These are phyloP conservation scores for Myotis davidii DNA, from an alignment of 2,113 vertebrate species.

Conservation along the genomic window DNA sequence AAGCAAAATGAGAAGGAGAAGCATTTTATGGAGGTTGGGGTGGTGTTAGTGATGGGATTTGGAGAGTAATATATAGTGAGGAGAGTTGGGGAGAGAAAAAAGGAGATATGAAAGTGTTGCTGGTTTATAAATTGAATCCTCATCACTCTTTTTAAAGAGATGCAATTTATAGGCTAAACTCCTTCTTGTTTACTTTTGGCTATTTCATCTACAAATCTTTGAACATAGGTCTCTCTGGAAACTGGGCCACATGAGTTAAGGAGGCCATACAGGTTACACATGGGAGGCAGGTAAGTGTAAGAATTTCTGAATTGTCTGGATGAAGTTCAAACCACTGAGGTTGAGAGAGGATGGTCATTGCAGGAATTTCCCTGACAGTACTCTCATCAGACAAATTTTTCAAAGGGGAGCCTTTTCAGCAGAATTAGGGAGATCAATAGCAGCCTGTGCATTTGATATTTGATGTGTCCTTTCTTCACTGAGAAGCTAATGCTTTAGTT, in stretches of 20 bases:
- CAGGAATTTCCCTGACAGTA: neutral
- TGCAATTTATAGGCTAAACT: neutral
- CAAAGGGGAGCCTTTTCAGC: neutral
- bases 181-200: constrained; percentile 11
- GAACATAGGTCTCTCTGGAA: constrained; percentile 3
- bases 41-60: neutral
- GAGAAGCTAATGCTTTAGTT: neutral
- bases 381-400: neutral
- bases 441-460: neutral
- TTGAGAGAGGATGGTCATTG: neutral
- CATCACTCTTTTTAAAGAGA: neutral
- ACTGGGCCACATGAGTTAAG: neutral
- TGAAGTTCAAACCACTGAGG: neutral
- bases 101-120: neutral
- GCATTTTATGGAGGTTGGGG: neutral
- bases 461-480: neutral
- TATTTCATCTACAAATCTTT: neutral
- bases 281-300: neutral
- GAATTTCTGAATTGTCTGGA: neutral
- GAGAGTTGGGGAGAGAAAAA: neutral
- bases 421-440: neutral
- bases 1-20: neutral
- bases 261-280: neutral
- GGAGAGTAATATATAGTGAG: accelerated
- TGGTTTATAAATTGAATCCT: neutral